Evolutionary conservation across 92 coral and sea anemone species (phyloP).

Genomic region (Bergia puertoricense): DNA sequence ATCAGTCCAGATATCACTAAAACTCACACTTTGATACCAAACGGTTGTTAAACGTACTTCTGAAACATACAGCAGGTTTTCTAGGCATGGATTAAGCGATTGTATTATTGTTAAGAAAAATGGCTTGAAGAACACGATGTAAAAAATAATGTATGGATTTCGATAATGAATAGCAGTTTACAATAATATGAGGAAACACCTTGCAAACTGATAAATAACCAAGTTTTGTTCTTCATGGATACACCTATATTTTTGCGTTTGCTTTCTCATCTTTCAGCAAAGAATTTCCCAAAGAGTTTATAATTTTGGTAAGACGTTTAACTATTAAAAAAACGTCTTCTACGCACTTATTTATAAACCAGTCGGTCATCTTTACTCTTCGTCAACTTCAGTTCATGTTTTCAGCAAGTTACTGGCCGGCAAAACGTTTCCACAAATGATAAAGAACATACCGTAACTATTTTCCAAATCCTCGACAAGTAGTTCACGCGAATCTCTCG

Average conservation of each 20-base stretch:
- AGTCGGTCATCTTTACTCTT: neutral
- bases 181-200: neutral
- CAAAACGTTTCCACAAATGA: neutral
- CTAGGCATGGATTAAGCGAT: too few relatives aligned
- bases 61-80: too few relatives aligned
- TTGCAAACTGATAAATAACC: neutral
- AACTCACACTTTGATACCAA: too few relatives aligned
- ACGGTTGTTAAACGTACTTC: too few relatives aligned
- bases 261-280: neutral
- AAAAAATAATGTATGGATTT: neutral
- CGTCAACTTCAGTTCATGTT: neutral
- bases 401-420: neutral
- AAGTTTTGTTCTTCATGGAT: too few relatives aligned
- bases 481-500: neutral
- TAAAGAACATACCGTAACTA: neutral
- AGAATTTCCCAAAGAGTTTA: neutral
- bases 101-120: too few relatives aligned
- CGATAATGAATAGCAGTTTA: neutral
- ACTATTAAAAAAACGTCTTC: neutral
- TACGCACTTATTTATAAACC: neutral
- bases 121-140: too few relatives aligned
- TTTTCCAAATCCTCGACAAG: slow-evolving; percentile 23
- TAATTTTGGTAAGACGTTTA: neutral
- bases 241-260: too few relatives aligned
- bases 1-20: too few relatives aligned